Evolutionary conservation across 2,797 vertebrate genomes (phyloP), one percentile per base, ranked within the genome.

Genomic region (Enteromius fasciolatus): DNA sequence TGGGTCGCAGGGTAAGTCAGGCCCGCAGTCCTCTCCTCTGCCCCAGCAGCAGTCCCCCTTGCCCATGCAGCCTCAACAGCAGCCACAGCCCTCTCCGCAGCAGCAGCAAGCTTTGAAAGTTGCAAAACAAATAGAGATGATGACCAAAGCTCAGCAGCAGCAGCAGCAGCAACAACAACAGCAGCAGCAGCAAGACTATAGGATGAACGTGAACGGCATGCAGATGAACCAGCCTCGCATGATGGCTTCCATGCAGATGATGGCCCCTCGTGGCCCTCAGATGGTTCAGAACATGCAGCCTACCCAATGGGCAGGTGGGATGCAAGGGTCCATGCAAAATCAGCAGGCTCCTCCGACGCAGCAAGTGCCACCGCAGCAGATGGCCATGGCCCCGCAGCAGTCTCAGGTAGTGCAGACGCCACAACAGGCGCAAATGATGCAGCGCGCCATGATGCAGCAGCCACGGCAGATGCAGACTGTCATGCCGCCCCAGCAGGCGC

Each of bases 111-210:
- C 97, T 0, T 95, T 99, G 83, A 97, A 97, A 88, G 97, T 97
- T 0, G 97, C 97, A 0, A 93, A 96, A 77, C 96, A 97, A 90
- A 99, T 99, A 0, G 97, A 98, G 89, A 94, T 96, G 28, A 96
- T 98, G 92, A 96, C 96, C n/a, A 96, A 97, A 89, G 93, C 91
- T 92, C 99, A 99, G 88, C 89, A 99, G 97, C 92, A 99, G 33
- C 94, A 96, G 83, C 96, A 96, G 93, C 95, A 96, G 61, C 91
- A 95, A 87, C 90, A 99, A 97, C 91, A 98, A 9, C 94, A 95
- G 74, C 91, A 95, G 87, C 95, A 96, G 81, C 91, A 93, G 86
- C 95, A 95, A 89, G 95, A 96, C 85, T 98, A 97, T 90, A 92
- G 97, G 54, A 95, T 97, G 81, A 97, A 95, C 90, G 95, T 97